Base-by-base conservation (phyloP, 2,888 invertebrate species). In the Tinea trinotella region DNA sequence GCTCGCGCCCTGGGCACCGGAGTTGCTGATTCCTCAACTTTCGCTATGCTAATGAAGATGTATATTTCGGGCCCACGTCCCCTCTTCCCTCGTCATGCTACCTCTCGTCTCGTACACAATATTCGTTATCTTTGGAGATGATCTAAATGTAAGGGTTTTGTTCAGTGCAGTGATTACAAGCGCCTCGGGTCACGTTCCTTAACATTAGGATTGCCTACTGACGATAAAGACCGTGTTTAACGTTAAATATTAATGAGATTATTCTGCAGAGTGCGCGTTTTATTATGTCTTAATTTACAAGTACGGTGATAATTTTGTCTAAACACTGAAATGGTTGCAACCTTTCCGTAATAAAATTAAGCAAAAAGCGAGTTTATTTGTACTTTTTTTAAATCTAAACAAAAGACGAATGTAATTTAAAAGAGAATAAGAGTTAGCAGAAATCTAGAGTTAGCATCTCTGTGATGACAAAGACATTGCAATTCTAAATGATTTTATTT, bases 71-170 rank as follows among this genome's bases (percentile, higher is more conserved):
- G 15, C 52, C 18, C 9, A 22, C 52, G 12, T 24, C 57, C 59
- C 61, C 53, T 19, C 56, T 44, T 52, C 56, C 57, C 57, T 54
- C 60, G 55, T 50, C 30, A 56, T 54, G 54, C 60, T 52, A 53
- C 59, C 9, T 20, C 52, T 22, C 44, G 54, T 54, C 54, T 35
- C 53, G 54, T 18, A 20, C 13, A 53, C 53, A 2, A 74, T 70
- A 71, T 63, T 67, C 65, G 67, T 74, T 78, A 80, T 81, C 80
- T 68, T 58, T 35, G 57, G 62, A 67, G 69, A 71, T 73, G 72
- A 79, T 80, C 80, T 76, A 68, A 75, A 72, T 71, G 73, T 70
- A 70, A 67, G 71, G 73, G 70, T 63, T 62, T 60, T 59, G 60
- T 61, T 59, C 61, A 62, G 60, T 62, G 63, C 63, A 60, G 66